phyloP scores from a whole-genome alignment of 2,888 invertebrate species.

The Pyralis farinalis region DNA sequence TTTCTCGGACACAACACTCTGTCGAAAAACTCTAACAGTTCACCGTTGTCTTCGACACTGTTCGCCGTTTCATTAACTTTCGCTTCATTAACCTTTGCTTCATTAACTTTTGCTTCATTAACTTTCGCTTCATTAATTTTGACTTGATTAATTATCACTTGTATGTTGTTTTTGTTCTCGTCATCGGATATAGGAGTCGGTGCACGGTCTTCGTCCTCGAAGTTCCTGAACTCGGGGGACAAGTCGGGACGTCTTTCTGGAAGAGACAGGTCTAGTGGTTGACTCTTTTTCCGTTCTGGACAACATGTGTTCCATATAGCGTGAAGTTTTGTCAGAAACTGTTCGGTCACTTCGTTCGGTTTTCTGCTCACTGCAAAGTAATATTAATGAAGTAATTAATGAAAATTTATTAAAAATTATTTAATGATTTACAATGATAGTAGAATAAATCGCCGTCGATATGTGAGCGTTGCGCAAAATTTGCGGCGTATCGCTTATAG shows the following conservation, averaged over 20 bases:
- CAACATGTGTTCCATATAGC: conserved; percentile 57
- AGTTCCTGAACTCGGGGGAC: conserved; percentile 46
- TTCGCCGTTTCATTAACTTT: conserved; percentile 11
- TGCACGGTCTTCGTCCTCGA: conserved; percentile 41
- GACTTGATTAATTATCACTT: conserved; percentile 12
- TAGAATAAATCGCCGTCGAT: too few relatives aligned
- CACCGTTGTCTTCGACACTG: conserved; percentile 14
- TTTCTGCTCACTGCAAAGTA: conserved; percentile 50
- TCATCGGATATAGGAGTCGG: conserved; percentile 51
- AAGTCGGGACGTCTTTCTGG: conserved; percentile 38
- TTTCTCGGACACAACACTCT: conserved; percentile 62
- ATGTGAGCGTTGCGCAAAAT: too few relatives aligned
- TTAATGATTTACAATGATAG: too few relatives aligned
- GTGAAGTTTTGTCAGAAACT: conserved; percentile 43
- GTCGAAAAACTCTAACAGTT: conserved; percentile 50
- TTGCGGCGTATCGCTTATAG: too few relatives aligned
- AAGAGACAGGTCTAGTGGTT: conserved; percentile 28
- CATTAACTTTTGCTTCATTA: conserved; percentile 12
- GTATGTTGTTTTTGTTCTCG: conserved; percentile 22
- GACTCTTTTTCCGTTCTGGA: conserved; percentile 43
- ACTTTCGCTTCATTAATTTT: conserved; percentile 13
- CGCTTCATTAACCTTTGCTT: conserved; percentile 15
- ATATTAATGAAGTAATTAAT: too few relatives aligned
- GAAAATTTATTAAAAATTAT: too few relatives aligned
- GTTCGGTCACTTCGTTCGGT: conserved; percentile 43